Percentiles rank a stretch among this genome's conserved stretches.
Conservation (phyloP, 1,140 invertebrate species). For the Scaptomyza graminum region DNA sequence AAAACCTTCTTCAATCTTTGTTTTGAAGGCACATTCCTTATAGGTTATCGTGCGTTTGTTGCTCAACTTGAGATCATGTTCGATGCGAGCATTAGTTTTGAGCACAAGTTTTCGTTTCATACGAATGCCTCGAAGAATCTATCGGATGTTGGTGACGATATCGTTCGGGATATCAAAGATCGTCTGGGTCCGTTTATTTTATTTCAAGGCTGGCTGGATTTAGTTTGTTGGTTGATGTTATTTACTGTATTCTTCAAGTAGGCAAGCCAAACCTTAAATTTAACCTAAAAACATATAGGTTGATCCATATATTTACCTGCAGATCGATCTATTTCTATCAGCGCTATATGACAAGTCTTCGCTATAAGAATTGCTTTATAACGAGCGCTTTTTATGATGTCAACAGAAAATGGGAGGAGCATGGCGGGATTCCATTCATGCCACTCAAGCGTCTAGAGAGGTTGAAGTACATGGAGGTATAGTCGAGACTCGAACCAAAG, state of each 20-base stretch:
- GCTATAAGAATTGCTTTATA: slow-evolving; percentile 91
- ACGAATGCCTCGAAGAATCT: slow-evolving; percentile 86
- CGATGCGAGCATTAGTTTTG: slow-evolving; percentile 87
- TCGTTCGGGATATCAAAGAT: slow-evolving; percentile 86
- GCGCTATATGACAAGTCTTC: slow-evolving; percentile 89
- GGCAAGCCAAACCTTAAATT: not conserved
- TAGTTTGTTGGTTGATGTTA: slow-evolving; percentile 58
- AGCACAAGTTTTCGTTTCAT: slow-evolving; percentile 88
- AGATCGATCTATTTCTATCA: slow-evolving; percentile 89
- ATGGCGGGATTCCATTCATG: slow-evolving; percentile 87
- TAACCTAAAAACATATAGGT: not conserved
- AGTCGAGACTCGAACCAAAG: too few species aligned
- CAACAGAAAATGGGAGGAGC: slow-evolving; percentile 87
- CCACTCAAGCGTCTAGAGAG: slow-evolving; percentile 89
- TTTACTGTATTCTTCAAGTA: slow-evolving; percentile 66
- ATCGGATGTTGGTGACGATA: slow-evolving; percentile 85
- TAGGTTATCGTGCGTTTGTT: slow-evolving; percentile 60
- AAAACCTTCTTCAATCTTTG: not conserved
- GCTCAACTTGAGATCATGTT: slow-evolving; percentile 88
- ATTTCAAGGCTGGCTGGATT: slow-evolving; percentile 47
- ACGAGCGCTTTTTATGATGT: slow-evolving; percentile 88
- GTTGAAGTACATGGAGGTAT: slow-evolving; percentile 87
- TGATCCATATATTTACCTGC: slow-evolving; percentile 22
- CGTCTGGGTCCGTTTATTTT: slow-evolving; percentile 84
- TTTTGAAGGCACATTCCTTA: not conserved